Evolutionary conservation across 2,113 vertebrate genomes (phyloP).

Genomic region (Barnardius zonarius): DNA sequence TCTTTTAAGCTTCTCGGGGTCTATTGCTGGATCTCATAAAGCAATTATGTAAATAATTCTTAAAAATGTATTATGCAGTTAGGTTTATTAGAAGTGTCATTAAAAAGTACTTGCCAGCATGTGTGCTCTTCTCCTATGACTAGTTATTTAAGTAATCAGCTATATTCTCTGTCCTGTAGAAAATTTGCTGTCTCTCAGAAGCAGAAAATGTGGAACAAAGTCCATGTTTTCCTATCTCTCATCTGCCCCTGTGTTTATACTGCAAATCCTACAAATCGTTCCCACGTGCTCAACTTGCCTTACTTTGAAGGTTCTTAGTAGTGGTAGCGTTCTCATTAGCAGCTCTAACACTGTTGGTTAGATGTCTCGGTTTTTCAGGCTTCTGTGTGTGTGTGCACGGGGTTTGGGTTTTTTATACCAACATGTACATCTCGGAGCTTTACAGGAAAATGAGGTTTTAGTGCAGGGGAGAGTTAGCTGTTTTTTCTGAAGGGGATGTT

Average conservation of each 20-base stretch:
- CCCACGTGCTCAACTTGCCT: rapidly evolving
- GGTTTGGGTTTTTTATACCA: neutral
- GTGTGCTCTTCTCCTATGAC: neutral
- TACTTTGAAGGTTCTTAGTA: neutral
- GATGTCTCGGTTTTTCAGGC: neutral
- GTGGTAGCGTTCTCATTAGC: neutral
- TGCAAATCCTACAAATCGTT: neutral
- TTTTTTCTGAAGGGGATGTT: neutral
- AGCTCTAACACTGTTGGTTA: neutral
- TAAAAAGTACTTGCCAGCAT: neutral
- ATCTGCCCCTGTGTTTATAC: neutral
- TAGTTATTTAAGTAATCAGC: neutral
- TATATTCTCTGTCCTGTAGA: neutral
- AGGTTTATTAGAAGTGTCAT: conserved; percentile 1
- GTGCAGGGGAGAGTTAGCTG: neutral
- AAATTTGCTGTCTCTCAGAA: neutral
- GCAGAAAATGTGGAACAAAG: neutral
- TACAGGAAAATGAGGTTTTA: neutral
- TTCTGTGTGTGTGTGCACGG: neutral
- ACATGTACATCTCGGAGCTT: neutral
- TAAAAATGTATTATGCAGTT: neutral
- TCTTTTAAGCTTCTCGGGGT: neutral
- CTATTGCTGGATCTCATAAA: neutral
- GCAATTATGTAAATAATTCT: neutral
- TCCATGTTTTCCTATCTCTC: neutral